These are phyloP conservation scores for Lates japonicus DNA, from an alignment of 2,797 vertebrate species.

Conservation along the genomic window DNA sequence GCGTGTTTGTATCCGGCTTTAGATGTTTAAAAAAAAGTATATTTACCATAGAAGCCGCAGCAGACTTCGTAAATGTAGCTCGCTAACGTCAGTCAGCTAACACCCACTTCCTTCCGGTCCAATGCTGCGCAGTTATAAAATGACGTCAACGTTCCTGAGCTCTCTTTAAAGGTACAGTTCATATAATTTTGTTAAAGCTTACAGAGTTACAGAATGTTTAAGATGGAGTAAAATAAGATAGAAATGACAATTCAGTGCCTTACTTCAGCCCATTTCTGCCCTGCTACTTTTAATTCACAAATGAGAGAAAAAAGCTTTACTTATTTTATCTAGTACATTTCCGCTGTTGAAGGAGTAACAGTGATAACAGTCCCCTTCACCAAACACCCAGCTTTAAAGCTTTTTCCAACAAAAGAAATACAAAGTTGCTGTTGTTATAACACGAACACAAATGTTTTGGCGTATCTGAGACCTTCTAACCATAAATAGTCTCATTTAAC, in stretches of 20 bases:
- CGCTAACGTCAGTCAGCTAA: slow-evolving; percentile 83
- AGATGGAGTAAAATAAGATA: background rate
- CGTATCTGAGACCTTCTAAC: background rate
- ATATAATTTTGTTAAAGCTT: background rate
- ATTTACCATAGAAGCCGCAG: slow-evolving; percentile 89
- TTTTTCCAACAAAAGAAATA: slow-evolving; percentile 6
- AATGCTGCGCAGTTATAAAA: slow-evolving; percentile 64
- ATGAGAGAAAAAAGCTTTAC: slow-evolving; percentile 4
- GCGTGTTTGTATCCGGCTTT: accelerated
- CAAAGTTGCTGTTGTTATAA: background rate
- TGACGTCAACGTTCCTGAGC: slow-evolving; percentile 65
- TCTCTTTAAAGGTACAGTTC: slow-evolving; percentile 66
- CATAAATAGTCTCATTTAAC: background rate
- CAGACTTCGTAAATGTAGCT: slow-evolving; percentile 75
- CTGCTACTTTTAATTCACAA: background rate
- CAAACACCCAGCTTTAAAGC: background rate
- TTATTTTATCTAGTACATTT: slow-evolving; percentile 40
- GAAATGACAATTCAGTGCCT: background rate
- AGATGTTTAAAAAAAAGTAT: background rate
- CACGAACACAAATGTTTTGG: background rate
- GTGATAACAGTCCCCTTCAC: slow-evolving; percentile 61
- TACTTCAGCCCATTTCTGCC: accelerated
- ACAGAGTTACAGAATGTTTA: background rate
- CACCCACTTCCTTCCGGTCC: slow-evolving; percentile 83
- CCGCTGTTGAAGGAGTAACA: slow-evolving; percentile 69